phyloP scores from a whole-genome alignment of 1,140 invertebrate species.

The Ceratina australensis region DNA sequence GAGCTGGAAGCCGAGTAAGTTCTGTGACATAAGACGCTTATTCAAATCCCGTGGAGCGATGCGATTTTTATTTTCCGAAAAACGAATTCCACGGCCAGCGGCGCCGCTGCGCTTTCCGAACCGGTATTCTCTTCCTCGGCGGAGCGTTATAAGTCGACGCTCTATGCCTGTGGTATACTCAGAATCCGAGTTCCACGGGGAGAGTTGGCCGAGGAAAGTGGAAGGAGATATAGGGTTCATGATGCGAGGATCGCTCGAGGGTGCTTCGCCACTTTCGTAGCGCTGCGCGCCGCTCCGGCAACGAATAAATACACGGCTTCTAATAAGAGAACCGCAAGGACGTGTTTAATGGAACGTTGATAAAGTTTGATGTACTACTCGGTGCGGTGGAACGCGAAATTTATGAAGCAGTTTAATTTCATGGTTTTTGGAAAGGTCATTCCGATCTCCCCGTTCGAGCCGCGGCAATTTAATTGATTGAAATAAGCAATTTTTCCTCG shows the following conservation, averaged over 20 bases:
- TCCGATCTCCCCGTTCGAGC: neutral
- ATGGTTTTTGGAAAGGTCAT: neutral
- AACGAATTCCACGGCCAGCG: constrained; percentile 59
- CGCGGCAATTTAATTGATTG: too few species aligned
- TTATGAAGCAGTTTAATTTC: neutral
- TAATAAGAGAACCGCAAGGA: constrained; percentile 7
- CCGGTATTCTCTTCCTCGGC: constrained; percentile 71
- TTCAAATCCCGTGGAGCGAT: constrained; percentile 32
- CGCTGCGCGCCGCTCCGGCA: constrained; percentile 58
- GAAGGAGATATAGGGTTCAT: constrained; percentile 49
- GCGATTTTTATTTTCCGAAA: constrained; percentile 52
- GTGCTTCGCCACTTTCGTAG: constrained; percentile 72
- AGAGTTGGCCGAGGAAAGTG: constrained; percentile 59
- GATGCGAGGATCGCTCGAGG: constrained; percentile 68
- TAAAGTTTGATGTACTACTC: neutral
- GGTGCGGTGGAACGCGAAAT: neutral
- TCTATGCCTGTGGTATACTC: constrained; percentile 61
- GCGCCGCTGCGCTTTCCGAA: constrained; percentile 67
- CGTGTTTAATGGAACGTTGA: neutral
- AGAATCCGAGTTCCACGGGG: constrained; percentile 59
- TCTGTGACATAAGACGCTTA: constrained; percentile 23
- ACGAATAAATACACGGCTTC: constrained; percentile 55
- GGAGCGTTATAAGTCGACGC: constrained; percentile 65
- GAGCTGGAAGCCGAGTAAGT: constrained; percentile 5
- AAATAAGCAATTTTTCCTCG: too few species aligned